Evolutionary conservation across 2,888 invertebrate genomes (phyloP).

Genomic region (Chymomyza procnemis): DNA sequence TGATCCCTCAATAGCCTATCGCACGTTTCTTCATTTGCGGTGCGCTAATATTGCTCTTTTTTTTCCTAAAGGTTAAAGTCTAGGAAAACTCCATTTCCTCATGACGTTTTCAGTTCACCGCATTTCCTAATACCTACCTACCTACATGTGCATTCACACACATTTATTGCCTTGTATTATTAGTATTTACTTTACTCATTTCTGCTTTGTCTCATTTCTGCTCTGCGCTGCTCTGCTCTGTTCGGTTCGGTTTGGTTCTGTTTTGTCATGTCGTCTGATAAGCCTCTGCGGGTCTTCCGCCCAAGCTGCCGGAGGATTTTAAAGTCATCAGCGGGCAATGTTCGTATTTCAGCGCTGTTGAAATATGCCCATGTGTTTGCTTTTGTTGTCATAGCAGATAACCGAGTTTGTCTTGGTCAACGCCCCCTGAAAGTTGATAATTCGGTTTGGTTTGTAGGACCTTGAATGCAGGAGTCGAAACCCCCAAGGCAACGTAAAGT

Average conservation of each 20-base stretch:
- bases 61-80: neutral
- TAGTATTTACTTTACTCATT: slow-evolving; percentile 16
- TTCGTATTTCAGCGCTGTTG: neutral
- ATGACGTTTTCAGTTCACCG: slow-evolving; percentile 1
- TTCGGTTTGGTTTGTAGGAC: neutral
- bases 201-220: slow-evolving; percentile 24
- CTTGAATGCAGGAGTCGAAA: neutral
- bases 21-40: slow-evolving; percentile 15
- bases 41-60: slow-evolving; percentile 19
- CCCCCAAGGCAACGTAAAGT: too few species aligned
- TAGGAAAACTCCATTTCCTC: slow-evolving; percentile 27
- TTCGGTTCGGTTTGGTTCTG: neutral
- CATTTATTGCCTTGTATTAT: neutral
- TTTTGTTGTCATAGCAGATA: slow-evolving; percentile 14
- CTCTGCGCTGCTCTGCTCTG: slow-evolving; percentile 32
- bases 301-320: slow-evolving; percentile 53
- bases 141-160: neutral
- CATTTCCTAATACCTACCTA: neutral
- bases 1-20: slow-evolving; percentile 35
- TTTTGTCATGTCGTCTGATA: slow-evolving; percentile 44
- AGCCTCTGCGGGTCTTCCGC: slow-evolving; percentile 65
- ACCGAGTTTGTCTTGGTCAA: slow-evolving; percentile 11
- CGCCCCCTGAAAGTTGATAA: slow-evolving; percentile 13
- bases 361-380: slow-evolving; percentile 23
- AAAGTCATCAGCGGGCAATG: slow-evolving; percentile 41